These are phyloP conservation scores for fruit fly (Drosophila melanogaster) DNA, from an alignment of 1,140 invertebrate species.

Conservation along the genomic window Release_6_plus_ISO1_MT NT_037436.4:5389001-5389500, in stretches of 20 bases:
- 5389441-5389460: conserved; percentile 14
- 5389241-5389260: background rate
- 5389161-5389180: conserved; percentile 21
- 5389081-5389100: conserved; percentile 18
- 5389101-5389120: conserved; percentile 18
- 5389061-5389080: conserved; percentile 26
- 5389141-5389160: conserved; percentile 22
- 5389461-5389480: conserved; percentile 35
- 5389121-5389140: conserved; percentile 18
- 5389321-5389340: conserved; percentile 23
- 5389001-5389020: background rate
- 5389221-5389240: conserved; percentile 12
- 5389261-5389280: too few species aligned
- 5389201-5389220: conserved; percentile 29
- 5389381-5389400: background rate
- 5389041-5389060: conserved; percentile 52
- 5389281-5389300: too few species aligned
- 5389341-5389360: background rate
- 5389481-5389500: conserved; percentile 52
- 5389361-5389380: background rate
- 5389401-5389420: conserved; percentile 19
- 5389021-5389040: conserved; percentile 35
- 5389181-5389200: conserved; percentile 21
- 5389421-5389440: conserved; percentile 32
- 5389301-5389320: background rate